phyloP scores from a whole-genome alignment of 2,888 invertebrate genomes.

The Dysmachus trigonus region DNA sequence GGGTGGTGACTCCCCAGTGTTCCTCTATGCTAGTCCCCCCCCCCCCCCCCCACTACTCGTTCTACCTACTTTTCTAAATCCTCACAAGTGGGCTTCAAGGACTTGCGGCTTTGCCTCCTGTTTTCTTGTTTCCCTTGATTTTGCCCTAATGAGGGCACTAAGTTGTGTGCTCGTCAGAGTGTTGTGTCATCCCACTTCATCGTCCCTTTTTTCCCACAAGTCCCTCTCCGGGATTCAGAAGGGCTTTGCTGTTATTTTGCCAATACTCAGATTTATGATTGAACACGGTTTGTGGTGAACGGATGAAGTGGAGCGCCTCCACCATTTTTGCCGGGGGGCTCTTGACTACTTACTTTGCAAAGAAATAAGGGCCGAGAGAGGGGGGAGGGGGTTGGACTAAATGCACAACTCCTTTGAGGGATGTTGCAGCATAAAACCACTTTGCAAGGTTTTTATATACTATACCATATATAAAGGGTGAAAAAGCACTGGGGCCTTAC shows the following conservation, averaged over 20 bases:
- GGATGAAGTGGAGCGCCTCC: not conserved
- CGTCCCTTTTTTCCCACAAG: not conserved
- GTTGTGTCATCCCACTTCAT: slow-evolving; percentile 17
- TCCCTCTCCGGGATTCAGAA: not conserved
- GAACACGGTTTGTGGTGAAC: slow-evolving; percentile 11
- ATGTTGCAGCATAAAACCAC: not conserved
- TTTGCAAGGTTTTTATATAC: not conserved
- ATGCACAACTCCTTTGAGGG: not conserved
- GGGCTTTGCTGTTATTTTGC: slow-evolving; percentile 11
- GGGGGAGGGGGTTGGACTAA: not conserved
- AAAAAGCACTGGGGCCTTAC: not conserved
- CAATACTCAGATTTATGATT: slow-evolving; percentile 29
- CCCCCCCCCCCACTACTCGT: not conserved
- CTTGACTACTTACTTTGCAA: not conserved
- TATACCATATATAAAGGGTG: too few relatives aligned
- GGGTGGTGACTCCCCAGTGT: too few relatives aligned
- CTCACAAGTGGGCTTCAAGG: slow-evolving; percentile 22
- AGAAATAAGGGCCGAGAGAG: too few relatives aligned
- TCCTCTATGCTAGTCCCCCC: too few relatives aligned
- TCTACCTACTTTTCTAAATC: not conserved
- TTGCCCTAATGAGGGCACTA: slow-evolving; percentile 28
- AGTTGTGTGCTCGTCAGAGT: slow-evolving; percentile 22
- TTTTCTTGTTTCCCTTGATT: slow-evolving; percentile 12
- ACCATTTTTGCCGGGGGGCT: not conserved
- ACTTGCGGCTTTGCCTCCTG: slow-evolving; percentile 5